Evolutionary conservation across 1,140 invertebrate species (phyloP).

Genomic region (Helicoverpa zea): DNA sequence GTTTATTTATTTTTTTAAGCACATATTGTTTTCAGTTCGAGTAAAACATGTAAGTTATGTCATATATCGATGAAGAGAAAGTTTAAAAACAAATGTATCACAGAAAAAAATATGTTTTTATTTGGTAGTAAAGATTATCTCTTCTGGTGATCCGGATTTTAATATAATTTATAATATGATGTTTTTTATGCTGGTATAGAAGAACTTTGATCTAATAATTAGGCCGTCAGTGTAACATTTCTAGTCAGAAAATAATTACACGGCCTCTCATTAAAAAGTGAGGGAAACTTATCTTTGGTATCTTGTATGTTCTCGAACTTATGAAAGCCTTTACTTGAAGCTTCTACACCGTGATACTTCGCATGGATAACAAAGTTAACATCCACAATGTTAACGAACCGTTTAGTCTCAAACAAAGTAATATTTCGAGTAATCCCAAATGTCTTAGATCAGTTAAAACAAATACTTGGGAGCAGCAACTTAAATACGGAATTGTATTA

Average conservation of each 20-base stretch:
- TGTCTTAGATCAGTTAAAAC: conserved; percentile 17
- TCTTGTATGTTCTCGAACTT: background rate
- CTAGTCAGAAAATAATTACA: conserved; percentile 42
- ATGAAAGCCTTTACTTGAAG: conserved; percentile 1
- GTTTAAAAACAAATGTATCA: no score
- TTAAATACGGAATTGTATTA: conserved; percentile 24
- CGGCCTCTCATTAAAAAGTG: conserved; percentile 5
- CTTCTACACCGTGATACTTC: background rate
- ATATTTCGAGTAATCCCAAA: conserved; percentile 29
- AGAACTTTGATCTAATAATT: background rate
- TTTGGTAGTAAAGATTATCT: no score
- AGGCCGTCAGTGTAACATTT: background rate
- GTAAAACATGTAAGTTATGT: no score
- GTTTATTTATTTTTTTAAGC: no score
- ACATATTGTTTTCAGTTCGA: no score
- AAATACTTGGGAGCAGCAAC: conserved; percentile 22
- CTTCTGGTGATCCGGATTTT: no score
- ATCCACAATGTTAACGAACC: conserved; percentile 31
- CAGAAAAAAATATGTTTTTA: no score
- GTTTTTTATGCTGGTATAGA: no score
- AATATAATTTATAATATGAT: no score
- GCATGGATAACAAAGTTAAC: conserved; percentile 13
- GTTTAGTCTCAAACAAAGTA: conserved; percentile 4
- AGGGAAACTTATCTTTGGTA: conserved; percentile 13
- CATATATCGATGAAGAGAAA: no score